Percentiles rank a stretch among this genome's conserved stretches.
phyloP scores from a whole-genome alignment of 2,113 vertebrate genomes.

The Clarias macrocephalus region DNA sequence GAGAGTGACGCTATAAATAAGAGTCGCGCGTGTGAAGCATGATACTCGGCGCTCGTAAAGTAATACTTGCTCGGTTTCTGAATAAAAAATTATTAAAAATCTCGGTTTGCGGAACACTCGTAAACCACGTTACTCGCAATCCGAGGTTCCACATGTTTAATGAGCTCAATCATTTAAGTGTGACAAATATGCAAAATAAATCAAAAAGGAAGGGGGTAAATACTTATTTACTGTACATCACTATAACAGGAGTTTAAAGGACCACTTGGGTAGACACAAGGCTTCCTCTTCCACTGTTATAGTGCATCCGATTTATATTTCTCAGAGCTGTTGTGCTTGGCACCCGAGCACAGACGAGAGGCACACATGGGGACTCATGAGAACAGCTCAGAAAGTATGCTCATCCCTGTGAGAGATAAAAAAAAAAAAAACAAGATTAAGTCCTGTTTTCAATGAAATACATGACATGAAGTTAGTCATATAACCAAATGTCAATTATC shows the following conservation, averaged over 20 bases:
- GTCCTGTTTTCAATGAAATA: slow-evolving; percentile 29
- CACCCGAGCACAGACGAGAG: slow-evolving; percentile 32
- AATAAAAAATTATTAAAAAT: too few species aligned
- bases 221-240: too few species aligned
- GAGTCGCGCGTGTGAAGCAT: too few species aligned
- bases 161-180: too few species aligned
- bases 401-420: slow-evolving; percentile 26
- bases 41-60: too few species aligned
- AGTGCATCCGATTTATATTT: slow-evolving; percentile 45
- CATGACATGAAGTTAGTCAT: slow-evolving; percentile 20
- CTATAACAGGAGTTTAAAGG: slow-evolving; percentile 27
- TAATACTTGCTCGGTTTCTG: too few species aligned
- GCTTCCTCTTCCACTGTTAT: slow-evolving; percentile 47
- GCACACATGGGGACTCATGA: slow-evolving; percentile 27
- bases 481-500: neutral
- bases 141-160: too few species aligned
- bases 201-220: too few species aligned
- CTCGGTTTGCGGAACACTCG: too few species aligned
- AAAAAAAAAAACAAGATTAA: slow-evolving; percentile 9
- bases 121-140: too few species aligned
- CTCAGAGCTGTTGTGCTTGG: slow-evolving; percentile 50
- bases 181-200: too few species aligned
- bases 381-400: slow-evolving; percentile 24
- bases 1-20: too few species aligned
- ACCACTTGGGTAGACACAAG: slow-evolving; percentile 28